Conservation (phyloP, 1,140 invertebrate genomes). For the Branchinecta lindahli region DNA sequence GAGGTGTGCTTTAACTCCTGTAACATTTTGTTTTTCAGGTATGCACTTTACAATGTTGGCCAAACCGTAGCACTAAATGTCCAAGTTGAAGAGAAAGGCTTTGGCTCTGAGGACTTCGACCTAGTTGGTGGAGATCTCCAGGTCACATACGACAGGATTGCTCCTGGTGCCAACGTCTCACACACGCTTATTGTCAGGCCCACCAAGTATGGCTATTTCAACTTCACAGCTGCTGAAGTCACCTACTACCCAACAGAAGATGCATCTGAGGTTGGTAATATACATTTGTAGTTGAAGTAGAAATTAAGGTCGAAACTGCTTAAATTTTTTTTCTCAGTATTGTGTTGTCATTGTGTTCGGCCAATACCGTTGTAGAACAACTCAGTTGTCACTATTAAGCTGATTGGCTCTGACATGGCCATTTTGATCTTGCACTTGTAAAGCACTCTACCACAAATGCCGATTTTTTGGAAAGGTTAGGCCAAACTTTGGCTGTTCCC, state of each 20-base stretch:
- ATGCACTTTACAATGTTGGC: constrained; percentile 68
- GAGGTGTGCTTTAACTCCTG: constrained; percentile 16
- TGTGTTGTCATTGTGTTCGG: no score
- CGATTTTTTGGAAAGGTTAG: no score
- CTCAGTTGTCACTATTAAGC: no score
- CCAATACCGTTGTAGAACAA: no score
- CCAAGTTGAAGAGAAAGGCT: constrained; percentile 69
- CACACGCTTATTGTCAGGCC: constrained; percentile 85
- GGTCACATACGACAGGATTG: constrained; percentile 46
- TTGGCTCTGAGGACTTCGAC: constrained; percentile 73
- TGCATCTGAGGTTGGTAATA: constrained; percentile 41
- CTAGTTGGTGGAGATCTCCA: constrained; percentile 64
- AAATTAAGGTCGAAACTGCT: neutral
- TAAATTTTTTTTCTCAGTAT: constrained; percentile 33
- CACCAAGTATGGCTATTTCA: constrained; percentile 80
- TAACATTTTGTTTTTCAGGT: constrained; percentile 33
- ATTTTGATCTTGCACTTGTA: no score
- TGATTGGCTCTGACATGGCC: no score
- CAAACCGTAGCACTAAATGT: constrained; percentile 74
- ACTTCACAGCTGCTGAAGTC: constrained; percentile 88
- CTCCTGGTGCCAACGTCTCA: constrained; percentile 78
- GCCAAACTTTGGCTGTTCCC: no score
- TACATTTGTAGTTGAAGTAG: neutral
- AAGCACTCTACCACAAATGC: no score
- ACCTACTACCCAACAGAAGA: constrained; percentile 70